Conservation (phyloP, 64 coral and sea anemone genomes). For the Montipora efflorescens region DNA sequence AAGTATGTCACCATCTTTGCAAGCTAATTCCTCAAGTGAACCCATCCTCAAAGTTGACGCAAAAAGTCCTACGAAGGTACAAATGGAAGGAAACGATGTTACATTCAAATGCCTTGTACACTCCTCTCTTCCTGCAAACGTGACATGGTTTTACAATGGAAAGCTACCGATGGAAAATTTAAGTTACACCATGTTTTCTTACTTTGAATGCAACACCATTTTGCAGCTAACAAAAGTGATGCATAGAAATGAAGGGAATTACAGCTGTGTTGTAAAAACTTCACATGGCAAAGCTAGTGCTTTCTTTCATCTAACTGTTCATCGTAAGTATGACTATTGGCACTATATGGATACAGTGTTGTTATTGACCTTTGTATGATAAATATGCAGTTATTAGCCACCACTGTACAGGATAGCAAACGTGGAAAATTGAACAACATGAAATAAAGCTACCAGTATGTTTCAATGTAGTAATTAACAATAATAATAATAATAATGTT, state of each 20-base stretch:
- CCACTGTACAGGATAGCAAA: no score
- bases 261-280: conserved; percentile 15
- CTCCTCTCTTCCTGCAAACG: background rate
- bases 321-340: background rate
- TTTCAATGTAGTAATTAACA: no score
- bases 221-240: background rate
- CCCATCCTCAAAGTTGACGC: background rate
- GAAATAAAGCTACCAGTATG: no score
- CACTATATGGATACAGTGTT: no score
- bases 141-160: conserved; percentile 32
- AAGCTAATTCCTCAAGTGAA: background rate
- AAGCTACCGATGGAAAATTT: background rate
- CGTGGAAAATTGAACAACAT: no score
- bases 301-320: background rate
- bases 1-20: background rate
- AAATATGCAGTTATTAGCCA: no score
- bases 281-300: background rate
- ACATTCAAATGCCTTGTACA: background rate
- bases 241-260: background rate
- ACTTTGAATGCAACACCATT: background rate
- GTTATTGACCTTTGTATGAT: no score
- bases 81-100: background rate
- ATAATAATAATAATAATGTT: no score
- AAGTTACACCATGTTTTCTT: background rate
- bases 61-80: background rate